Base-by-base conservation (phyloP, 1,140 invertebrate genomes). In the Uloborus diversus region DNA sequence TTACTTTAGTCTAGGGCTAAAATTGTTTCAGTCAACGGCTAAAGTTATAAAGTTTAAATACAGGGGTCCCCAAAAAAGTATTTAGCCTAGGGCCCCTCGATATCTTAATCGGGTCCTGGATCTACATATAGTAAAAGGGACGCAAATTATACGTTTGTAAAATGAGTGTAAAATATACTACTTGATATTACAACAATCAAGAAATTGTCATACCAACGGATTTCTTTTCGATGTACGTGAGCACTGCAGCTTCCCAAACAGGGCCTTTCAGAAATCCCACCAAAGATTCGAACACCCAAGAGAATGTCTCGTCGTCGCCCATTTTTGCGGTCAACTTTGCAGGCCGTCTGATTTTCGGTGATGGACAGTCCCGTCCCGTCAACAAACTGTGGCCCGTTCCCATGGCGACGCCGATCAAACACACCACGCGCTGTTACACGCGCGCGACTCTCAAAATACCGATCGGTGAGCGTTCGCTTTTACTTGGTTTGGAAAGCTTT, bases 151-250 rank as follows among this genome's bases (percentile, higher is more conserved):
- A n/a, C n/a, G n/a, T n/a, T n/a, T n/a, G n/a, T n/a, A n/a, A n/a
- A n/a, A n/a, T n/a, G n/a, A n/a, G n/a, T n/a, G n/a, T n/a, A n/a
- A n/a, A n/a, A n/a, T n/a, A n/a, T n/a, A n/a, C n/a, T n/a, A n/a
- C n/a, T n/a, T n/a, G 1, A 42, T 13, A 79, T 1, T 27, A 23
- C 13, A 70, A 3, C 20, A 4, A 32, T 9, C 13, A 27, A 30
- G 32, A 23, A 23, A n/a, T 32, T 64, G 17, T 88, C 90, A 89
- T 90, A 96, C 94, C 92, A 53, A 95, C 85, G 56, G 94, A 96
- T 86, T 94, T 95, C 84, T 96, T 93, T 87, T 97, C 95, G 23
- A 96, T 93, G 84, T 96, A 96, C 25, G 92, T 95, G 79, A 94
- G 89, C 35, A 96, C 87, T 2, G 95, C 94, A 13, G 94, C 90